Base-by-base conservation (phyloP, 2,797 vertebrate species). In the Echiichthys vipera region DNA sequence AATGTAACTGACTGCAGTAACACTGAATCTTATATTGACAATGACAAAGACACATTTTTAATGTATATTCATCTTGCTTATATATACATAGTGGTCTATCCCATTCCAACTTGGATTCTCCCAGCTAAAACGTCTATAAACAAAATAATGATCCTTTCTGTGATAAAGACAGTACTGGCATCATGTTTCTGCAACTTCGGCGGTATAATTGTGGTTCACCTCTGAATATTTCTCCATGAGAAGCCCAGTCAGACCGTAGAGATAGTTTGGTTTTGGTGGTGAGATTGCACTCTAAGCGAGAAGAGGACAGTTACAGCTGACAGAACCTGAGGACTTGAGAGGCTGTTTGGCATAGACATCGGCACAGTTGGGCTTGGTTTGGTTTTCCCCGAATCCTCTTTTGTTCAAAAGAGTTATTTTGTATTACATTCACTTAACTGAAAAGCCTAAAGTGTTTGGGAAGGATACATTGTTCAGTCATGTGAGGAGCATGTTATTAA, bases 251-350 rank as follows among this genome's bases (percentile, higher is more conserved):
- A 24, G 30, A 29, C 43, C 8, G 1, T 29, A 37, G 58, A 64
- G 47, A 51, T 37, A 24, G 39, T 78, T 79, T 81, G 55, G 69
- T 72, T 71, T 66, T 36, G 25, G 42, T 36, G 50, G 61, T 55
- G 50, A 65, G 37, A n/a, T 49, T 65, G 29, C 39, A 24, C 57
- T 74, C 45, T 12, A 34, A 8, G 70, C 24, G 30, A 42, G 49
- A 64, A 69, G 50, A 40, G 17, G 30, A 49, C 13, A 12, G 40
- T 55, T 34, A 54, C 32, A 50, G 32, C 34, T 64, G 71, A 77
- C 11, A 66, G 25, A n/a, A 51, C 58, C 43, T 37, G 50, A 74
- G 71, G 53, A 20, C 50, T 49, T 46, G 50, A 80, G 50, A 69
- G 61, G 14, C 5, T 20, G 74, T 76, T 53, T 76, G 69, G 76